phyloP scores from a whole-genome alignment of 2,888 invertebrate genomes.

The Orthosia gracilis region DNA sequence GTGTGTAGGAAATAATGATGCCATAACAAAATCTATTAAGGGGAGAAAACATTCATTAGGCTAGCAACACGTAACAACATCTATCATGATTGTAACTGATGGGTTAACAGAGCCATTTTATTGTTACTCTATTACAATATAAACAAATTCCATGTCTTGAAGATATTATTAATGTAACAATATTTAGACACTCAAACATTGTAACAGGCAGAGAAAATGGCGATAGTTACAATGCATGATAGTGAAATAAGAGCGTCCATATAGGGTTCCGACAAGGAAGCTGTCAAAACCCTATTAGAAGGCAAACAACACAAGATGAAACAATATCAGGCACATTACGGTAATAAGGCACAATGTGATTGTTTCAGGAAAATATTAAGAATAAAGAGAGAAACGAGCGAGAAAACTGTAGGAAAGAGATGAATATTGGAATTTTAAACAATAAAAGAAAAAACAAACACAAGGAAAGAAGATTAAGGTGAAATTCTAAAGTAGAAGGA shows the following conservation, averaged over 20 bases:
- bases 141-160: neutral
- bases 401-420: conserved; percentile 30
- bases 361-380: conserved; percentile 59
- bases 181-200: conserved; percentile 12
- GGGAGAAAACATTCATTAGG: conserved; percentile 79
- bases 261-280: conserved; percentile 68
- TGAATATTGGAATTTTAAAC: conserved; percentile 4
- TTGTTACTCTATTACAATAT: conserved; percentile 12
- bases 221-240: conserved; percentile 42
- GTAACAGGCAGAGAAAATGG: neutral
- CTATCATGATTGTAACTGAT: conserved; percentile 53
- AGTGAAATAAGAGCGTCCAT: conserved; percentile 67
- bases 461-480: neutral
- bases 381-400: conserved; percentile 37
- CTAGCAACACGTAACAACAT: conserved; percentile 34
- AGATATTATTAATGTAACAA: conserved; percentile 43
- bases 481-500: neutral
- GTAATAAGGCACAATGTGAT: conserved; percentile 86
- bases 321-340: conserved; percentile 82
- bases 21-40: conserved; percentile 50
- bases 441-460: neutral
- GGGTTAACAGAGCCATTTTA: neutral
- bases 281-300: conserved; percentile 76
- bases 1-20: conserved; percentile 40
- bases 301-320: conserved; percentile 69